Conservation (phyloP, 2,888 invertebrate species). For the Timema podura region DNA sequence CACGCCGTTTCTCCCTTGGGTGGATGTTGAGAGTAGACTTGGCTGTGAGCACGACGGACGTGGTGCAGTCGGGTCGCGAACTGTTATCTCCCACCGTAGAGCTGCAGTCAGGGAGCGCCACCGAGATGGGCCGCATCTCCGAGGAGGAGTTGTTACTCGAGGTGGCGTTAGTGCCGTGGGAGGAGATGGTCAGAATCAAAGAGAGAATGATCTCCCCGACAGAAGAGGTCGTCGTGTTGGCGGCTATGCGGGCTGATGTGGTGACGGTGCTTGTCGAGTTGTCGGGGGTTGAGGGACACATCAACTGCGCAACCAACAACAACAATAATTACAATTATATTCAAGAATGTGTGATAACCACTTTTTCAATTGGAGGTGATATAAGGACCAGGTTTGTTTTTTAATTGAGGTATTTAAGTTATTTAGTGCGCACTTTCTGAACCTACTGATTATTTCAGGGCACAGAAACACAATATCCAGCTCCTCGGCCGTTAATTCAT, state of each 20-base stretch:
- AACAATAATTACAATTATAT: too few relatives aligned
- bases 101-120: constrained; percentile 16
- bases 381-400: too few relatives aligned
- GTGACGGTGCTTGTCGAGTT: not conserved
- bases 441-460: too few relatives aligned
- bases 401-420: too few relatives aligned
- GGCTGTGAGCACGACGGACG: constrained; percentile 17
- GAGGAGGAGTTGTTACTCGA: not conserved
- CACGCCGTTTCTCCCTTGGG: too few relatives aligned
- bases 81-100: constrained; percentile 12
- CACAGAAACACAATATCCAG: too few relatives aligned
- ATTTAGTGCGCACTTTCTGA: too few relatives aligned
- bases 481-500: too few relatives aligned
- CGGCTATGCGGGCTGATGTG: not conserved
- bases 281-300: not conserved
- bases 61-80: constrained; percentile 7
- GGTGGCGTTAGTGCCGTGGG: not conserved
- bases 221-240: not conserved
- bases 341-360: too few relatives aligned
- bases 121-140: not conserved
- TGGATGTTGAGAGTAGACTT: constrained; percentile 5
- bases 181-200: constrained; percentile 4
- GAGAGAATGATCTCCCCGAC: not conserved
- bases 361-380: too few relatives aligned
- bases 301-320: not conserved